Base-by-base conservation (phyloP, 2,113 vertebrate species). In the Cyprinus carpio region DNA sequence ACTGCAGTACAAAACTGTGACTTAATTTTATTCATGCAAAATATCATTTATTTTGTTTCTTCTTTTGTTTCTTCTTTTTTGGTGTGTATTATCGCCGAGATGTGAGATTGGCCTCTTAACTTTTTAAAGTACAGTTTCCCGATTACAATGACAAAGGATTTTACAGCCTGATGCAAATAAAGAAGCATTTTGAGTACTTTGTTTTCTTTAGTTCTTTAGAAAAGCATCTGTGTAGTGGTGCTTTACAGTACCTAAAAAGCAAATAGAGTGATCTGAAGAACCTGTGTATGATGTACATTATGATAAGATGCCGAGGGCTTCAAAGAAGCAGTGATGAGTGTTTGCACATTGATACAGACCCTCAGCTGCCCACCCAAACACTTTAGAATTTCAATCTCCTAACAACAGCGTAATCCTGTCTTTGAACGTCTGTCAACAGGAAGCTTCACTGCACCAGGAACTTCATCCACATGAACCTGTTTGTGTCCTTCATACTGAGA, bases 391-490 rank as follows among this genome's bases (percentile, higher is more conserved):
- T 72, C 67, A 40, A n/a, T 72, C 67, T 40, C 67, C 20, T 37
- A 40, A 60, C 37, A 72, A 12, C 37, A 23, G 0, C 10, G 34
- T 72, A 72, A 40, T 72, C 18, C 18, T 37, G 20, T 2, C 31
- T 71, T 71, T 4, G 16, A 15, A 15, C 3, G 0, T 85, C 71
- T 60, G 18, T 79, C 6, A 13, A 1, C 86, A 99, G 98, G 94
- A 99, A 99, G 89, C 97, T 99, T 74, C 98, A 99, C 90, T 99
- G 98, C 87, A 99, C 98, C 85, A 93, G 98, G n/a, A 99, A 99
- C 90, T 99, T 98, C 90, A 99, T 99, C 90, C 98, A 99, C 93
- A 99, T 99, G 98, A 99, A 99, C 89, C 95, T 99, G 82, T 99
- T 99, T 65, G 95, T 97, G 86, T 99, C 98, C 0, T 99, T 99